Conservation (phyloP, 1,140 invertebrate genomes). For the Andricus grossulariae region DNA sequence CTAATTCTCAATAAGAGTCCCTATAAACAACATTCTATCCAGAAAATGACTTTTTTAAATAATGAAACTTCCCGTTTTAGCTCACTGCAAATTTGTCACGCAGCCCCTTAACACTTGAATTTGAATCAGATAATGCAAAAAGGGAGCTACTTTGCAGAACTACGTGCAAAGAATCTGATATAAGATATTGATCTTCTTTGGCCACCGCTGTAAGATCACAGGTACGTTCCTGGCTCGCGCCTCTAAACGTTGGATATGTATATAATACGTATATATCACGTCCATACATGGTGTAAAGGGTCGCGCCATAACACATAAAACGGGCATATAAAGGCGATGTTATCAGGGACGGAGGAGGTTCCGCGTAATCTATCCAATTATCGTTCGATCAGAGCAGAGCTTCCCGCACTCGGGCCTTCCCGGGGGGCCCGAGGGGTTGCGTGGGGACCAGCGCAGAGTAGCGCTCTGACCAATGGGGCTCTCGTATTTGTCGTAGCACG, state of each 20-base stretch:
- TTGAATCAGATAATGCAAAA: slow-evolving; percentile 1
- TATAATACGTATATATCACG: slow-evolving; percentile 7
- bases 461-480: neutral
- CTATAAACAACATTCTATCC: neutral
- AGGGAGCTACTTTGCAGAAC: neutral
- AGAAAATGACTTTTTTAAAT: neutral
- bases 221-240: neutral
- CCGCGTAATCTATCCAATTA: slow-evolving; percentile 75
- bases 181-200: neutral
- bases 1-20: neutral
- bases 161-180: slow-evolving; percentile 10
- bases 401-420: neutral
- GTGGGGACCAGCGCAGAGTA: neutral
- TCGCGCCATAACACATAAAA: slow-evolving; percentile 57
- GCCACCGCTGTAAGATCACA: neutral
- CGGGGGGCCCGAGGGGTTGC: neutral
- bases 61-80: neutral
- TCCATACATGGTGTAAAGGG: slow-evolving; percentile 15
- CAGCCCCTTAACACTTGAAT: slow-evolving; percentile 1
- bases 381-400: slow-evolving; percentile 69
- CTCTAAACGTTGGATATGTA: slow-evolving; percentile 12
- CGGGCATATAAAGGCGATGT: slow-evolving; percentile 67
- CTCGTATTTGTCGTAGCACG: slow-evolving; percentile 7
- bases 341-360: slow-evolving; percentile 70
- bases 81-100: slow-evolving; percentile 4